phyloP scores from a whole-genome alignment of 2,113 vertebrate genomes.

The Oxyruncus cristatus region DNA sequence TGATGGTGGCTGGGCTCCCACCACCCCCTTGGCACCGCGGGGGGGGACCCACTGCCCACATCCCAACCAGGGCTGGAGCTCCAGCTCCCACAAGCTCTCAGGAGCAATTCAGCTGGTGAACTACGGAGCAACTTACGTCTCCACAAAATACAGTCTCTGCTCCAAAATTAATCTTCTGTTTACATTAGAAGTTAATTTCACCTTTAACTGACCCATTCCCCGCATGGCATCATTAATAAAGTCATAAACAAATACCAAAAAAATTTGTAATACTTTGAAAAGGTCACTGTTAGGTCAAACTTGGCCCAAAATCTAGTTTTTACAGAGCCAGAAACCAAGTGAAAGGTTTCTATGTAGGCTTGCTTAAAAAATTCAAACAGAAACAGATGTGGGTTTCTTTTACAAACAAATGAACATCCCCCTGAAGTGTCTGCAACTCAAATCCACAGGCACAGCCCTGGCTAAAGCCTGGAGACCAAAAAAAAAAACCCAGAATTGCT shows the following conservation, averaged over 20 bases:
- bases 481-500: not conserved
- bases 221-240: constrained; percentile 35
- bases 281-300: constrained; percentile 57
- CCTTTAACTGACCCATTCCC: constrained; percentile 29
- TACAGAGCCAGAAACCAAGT: constrained; percentile 35
- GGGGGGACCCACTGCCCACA: not conserved
- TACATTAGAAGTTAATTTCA: constrained; percentile 27
- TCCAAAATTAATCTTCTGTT: constrained; percentile 1
- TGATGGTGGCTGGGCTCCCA: not conserved
- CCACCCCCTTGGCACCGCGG: not conserved
- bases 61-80: not conserved
- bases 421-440: constrained; percentile 56
- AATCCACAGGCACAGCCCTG: not conserved
- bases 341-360: constrained; percentile 36
- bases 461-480: not conserved
- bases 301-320: constrained; percentile 35
- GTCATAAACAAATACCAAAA: constrained; percentile 54
- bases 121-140: not conserved
- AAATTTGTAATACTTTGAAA: constrained; percentile 45
- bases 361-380: constrained; percentile 55
- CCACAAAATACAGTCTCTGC: not conserved
- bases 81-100: not conserved
- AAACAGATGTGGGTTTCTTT: constrained; percentile 65
- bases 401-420: constrained; percentile 60
- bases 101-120: not conserved